Evolutionary conservation across 2,888 invertebrate species (phyloP).

Genomic region (Microplitis manilae): DNA sequence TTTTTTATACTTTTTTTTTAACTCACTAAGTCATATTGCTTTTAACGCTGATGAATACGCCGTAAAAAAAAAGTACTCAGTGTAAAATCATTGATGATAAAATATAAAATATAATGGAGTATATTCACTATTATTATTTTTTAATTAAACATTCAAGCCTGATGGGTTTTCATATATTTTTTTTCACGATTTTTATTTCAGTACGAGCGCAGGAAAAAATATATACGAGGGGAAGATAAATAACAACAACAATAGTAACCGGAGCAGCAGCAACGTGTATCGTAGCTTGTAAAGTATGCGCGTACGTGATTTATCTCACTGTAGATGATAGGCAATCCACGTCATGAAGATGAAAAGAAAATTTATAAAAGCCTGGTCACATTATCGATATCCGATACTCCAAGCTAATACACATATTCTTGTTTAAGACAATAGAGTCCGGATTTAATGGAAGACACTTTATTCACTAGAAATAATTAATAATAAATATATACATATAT

Average conservation of each 20-base stretch:
- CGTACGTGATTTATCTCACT: background rate
- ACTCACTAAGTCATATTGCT: background rate
- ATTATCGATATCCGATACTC: background rate
- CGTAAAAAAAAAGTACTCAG: background rate
- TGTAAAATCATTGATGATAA: background rate
- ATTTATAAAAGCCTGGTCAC: background rate
- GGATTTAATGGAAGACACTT: background rate
- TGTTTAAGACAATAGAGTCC: background rate
- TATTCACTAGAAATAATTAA: background rate
- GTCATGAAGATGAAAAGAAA: background rate
- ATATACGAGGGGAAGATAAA: background rate
- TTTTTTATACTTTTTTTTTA: background rate
- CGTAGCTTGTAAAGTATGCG: background rate
- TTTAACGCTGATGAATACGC: background rate
- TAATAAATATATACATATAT: background rate
- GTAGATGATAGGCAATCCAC: background rate
- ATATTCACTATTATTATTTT: slow-evolving; percentile 17
- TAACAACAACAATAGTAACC: background rate
- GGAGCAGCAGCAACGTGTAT: background rate
- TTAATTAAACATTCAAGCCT: slow-evolving; percentile 11
- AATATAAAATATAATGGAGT: background rate
- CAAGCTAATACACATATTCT: background rate
- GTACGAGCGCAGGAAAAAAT: slow-evolving; percentile 13
- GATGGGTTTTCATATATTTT: slow-evolving; percentile 5
- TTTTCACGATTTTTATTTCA: slow-evolving; percentile 11